phyloP scores from a whole-genome alignment of 2,888 invertebrate species.

The Keiferia lycopersicella region DNA sequence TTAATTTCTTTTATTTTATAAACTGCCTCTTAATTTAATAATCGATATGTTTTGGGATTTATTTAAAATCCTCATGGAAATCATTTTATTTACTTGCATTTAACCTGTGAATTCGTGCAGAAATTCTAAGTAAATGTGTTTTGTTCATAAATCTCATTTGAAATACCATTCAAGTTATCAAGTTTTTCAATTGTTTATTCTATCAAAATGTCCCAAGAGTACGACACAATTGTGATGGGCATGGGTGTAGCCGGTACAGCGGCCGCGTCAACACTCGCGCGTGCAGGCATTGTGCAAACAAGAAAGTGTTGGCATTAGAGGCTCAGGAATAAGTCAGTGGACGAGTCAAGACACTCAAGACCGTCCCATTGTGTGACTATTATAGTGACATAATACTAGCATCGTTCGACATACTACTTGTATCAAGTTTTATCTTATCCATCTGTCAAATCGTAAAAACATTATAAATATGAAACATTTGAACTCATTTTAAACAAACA shows the following conservation, averaged over 20 bases:
- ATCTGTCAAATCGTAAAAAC: neutral
- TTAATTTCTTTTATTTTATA: neutral
- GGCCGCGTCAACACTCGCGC: slow-evolving; percentile 53
- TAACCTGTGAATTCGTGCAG: neutral
- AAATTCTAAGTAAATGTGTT: neutral
- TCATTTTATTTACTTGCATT: neutral
- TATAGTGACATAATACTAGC: too few species aligned
- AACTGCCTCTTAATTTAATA: neutral
- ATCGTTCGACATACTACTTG: too few species aligned
- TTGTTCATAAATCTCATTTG: too few species aligned
- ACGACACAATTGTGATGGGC: slow-evolving; percentile 66
- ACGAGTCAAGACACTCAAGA: slow-evolving; percentile 61
- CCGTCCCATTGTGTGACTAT: slow-evolving; percentile 60
- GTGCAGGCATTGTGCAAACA: slow-evolving; percentile 56
- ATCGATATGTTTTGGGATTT: too few species aligned
- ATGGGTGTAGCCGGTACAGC: slow-evolving; percentile 59
- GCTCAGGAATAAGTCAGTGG: slow-evolving; percentile 62
- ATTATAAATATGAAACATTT: neutral
- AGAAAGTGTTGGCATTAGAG: slow-evolving; percentile 58
- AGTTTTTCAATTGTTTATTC: neutral
- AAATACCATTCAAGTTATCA: neutral
- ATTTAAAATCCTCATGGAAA: neutral
- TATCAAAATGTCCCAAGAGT: slow-evolving; percentile 31
- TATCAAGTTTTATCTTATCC: neutral
- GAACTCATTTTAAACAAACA: neutral